Evolutionary conservation across 2,888 invertebrate species (phyloP), one percentile per base, ranked within the genome.

Genomic region (Rotaria macrura): DNA sequence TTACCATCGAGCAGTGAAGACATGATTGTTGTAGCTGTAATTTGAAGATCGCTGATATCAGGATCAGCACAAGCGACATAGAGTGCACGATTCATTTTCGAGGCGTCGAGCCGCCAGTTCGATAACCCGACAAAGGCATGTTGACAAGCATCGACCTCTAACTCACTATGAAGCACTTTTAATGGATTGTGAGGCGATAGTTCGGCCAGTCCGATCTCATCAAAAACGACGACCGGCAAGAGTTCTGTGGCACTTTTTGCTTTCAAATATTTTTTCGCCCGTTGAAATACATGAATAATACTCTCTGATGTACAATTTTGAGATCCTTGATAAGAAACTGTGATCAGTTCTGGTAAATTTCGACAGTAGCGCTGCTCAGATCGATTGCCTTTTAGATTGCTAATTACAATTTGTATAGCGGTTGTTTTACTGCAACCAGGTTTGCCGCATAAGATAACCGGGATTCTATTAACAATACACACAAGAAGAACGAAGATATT

Each of bases 41-140:
- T 25, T 55, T 55, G 23, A 12, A 55, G 14, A 55, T 55, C 55
- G 23, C n/a, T n/a, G 10, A 55, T 55, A 25, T 7, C n/a, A 25
- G 55, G 23, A 55, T 55, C 55, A 2, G 55, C 25, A n/a, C 55
- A 55, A 1, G 55, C 55, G 7, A 55, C 7, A 55, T 55, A 55
- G 2, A 55, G n/a, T 1, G 55, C 90, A 87, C 90, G 86, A 87
- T 90, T 90, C 89, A 90, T 90, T 87, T 90, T 90, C 74, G 90
- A 90, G 34, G 90, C 90, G 87, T 90, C 90, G 57, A 90, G 87
- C n/a, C 90, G 89, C 90, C 90, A 90, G 88, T 90, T 90, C n/a
- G 90, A 90, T 29, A 90, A 90, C n/a, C 89, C 90, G 87, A 90
- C 89, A 85, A 90, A 90, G 20, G 89, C 90, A 72, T 89, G 89